phyloP scores from a whole-genome alignment of 2,888 invertebrate genomes.

The Empis livida region DNA sequence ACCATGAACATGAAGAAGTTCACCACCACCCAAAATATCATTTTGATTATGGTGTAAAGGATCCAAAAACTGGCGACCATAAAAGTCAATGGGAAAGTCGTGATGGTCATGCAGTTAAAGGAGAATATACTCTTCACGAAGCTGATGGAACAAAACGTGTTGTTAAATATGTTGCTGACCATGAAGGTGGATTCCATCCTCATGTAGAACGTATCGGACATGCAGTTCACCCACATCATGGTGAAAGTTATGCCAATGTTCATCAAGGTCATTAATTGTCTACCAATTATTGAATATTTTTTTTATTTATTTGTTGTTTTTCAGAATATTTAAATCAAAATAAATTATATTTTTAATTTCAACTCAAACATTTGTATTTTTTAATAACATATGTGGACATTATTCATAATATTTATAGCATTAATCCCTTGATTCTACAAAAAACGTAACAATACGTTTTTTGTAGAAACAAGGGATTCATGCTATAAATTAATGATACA shows the following conservation, averaged over 20 bases:
- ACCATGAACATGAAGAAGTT: conserved; percentile 1
- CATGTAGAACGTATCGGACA: conserved; percentile 27
- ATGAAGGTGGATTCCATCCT: conserved; percentile 28
- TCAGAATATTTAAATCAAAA: too few relatives aligned
- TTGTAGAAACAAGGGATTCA: too few relatives aligned
- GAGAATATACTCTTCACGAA: conserved; percentile 14
- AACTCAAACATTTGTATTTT: too few relatives aligned
- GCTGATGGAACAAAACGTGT: conserved; percentile 29
- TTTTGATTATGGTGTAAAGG: conserved; percentile 39
- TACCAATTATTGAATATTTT: too few relatives aligned
- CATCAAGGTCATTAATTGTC: too few relatives aligned
- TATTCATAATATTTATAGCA: too few relatives aligned
- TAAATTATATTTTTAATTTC: too few relatives aligned
- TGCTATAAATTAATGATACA: too few relatives aligned
- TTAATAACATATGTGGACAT: too few relatives aligned
- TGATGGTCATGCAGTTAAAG: conserved; percentile 40
- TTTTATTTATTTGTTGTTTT: too few relatives aligned
- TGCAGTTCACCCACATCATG: conserved; percentile 5
- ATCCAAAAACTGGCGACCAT: conserved; percentile 37
- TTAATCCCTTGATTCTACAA: too few relatives aligned
- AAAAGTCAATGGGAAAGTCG: conserved; percentile 40
- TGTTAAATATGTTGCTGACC: conserved; percentile 27
- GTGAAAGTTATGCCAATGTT: conserved; percentile 7
- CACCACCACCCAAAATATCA: conserved; percentile 35
- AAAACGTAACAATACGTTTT: too few relatives aligned